Evolutionary conservation across 2,888 invertebrate species (phyloP), one percentile per base, ranked within the genome.

Genomic region (Netelia melanura): DNA sequence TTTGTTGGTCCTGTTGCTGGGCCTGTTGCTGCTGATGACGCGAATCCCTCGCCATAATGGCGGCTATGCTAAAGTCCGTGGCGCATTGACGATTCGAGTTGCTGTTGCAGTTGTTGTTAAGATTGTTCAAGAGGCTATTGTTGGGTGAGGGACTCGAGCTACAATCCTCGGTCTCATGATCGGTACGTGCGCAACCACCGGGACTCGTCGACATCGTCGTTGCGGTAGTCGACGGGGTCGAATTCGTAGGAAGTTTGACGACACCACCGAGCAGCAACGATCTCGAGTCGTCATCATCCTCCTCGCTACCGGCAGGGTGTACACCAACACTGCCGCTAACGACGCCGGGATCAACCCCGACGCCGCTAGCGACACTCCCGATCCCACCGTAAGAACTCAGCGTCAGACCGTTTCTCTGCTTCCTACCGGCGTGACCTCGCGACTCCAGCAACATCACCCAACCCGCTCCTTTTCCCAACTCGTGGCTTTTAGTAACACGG

Each of bases 11-110:
- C 93, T 93, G 93, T 95, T 95, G 90, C 95, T 95, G 62, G 78
- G 86, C 62, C 76, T 87, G 95, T 91, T 95, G 95, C 85, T 96
- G 94, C 89, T 96, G 95, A 70, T 95, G 94, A 25, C 95, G 91
- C 52, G 95, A 95, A 92, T 96, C 96, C 78, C 96, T 94, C 93
- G 98, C 97, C 98, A 98, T 98, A 94, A 98, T 98, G 91, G 98
- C 98, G 86, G 98, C 98, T 92, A 98, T 98, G 94, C 98, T 98
- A 95, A 98, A 98, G 95, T 98, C 98, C 88, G 98, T 98, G 94
- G 98, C 98, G 95, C 97, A 97, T 89, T 97, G 96, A 92, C 96
- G 94, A 94, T 95, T 96, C 86, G 96, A 92, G 75, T 92, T 92
- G 86, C 92, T 92, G 38, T 38, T 38, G 76, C 88, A 88, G 84